phyloP scores from a whole-genome alignment of 2,113 vertebrate species.

The Vimba vimba region DNA sequence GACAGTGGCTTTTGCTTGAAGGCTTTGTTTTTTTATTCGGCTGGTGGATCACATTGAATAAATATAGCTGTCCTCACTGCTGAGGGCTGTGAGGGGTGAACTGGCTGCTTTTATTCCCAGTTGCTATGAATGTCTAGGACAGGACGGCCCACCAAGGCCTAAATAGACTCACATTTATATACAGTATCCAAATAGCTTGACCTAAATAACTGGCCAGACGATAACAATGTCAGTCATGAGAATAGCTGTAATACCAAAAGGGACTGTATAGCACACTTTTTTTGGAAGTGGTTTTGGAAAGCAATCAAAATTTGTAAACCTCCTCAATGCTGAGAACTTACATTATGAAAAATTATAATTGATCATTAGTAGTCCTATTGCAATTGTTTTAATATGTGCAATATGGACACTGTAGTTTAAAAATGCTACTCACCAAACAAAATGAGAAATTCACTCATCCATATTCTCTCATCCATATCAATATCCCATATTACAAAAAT shows the following conservation, averaged over 20 bases:
- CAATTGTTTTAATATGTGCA: neutral
- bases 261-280: neutral
- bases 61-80: constrained; percentile 54
- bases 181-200: constrained; percentile 57
- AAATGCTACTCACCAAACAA: neutral
- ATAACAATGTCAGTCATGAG: constrained; percentile 46
- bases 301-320: neutral
- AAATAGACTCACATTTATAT: constrained; percentile 62
- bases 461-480: too few relatives aligned
- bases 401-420: neutral
- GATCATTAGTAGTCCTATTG: neutral
- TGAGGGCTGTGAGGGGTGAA: constrained; percentile 49
- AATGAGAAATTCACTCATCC: too few relatives aligned
- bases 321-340: neutral
- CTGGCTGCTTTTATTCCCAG: constrained; percentile 57
- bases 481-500: too few relatives aligned
- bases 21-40: constrained; percentile 41
- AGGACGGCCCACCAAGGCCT: constrained; percentile 49
- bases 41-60: constrained; percentile 46
- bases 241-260: constrained; percentile 23
- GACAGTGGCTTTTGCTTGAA: constrained; percentile 38
- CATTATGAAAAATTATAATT: neutral
- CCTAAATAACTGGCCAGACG: constrained; percentile 56
- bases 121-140: constrained; percentile 59
- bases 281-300: neutral